phyloP scores from a whole-genome alignment of 2,888 invertebrate genomes.

The Coelogynopora nodosa region DNA sequence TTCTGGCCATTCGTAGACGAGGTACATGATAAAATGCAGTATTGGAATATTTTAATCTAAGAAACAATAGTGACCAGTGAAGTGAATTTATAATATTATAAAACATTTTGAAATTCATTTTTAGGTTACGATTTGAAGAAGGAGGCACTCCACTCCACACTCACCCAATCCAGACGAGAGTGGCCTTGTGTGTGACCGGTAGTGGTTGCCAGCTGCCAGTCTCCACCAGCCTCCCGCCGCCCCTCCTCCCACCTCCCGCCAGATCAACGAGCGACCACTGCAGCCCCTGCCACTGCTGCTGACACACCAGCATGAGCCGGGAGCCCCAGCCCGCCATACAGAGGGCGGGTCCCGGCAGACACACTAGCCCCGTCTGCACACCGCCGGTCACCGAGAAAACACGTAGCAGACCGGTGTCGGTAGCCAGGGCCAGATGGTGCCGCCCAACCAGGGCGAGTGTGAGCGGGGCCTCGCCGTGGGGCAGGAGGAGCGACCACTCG shows the following conservation, averaged over 20 bases:
- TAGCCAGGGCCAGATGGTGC: conserved; percentile 51
- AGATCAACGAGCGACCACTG: conserved; percentile 55
- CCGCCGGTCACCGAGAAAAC: background rate
- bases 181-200: conserved; percentile 58
- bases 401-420: background rate
- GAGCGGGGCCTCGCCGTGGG: background rate
- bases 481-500: background rate
- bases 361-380: conserved; percentile 74
- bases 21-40: too few species aligned
- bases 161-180: conserved; percentile 62
- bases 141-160: too few species aligned
- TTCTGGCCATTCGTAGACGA: too few species aligned
- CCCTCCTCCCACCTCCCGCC: conserved; percentile 41
- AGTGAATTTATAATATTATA: too few species aligned
- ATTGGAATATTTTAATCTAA: too few species aligned
- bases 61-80: too few species aligned
- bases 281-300: conserved; percentile 63
- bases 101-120: too few species aligned
- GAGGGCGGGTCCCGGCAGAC: conserved; percentile 72
- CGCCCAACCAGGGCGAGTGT: background rate
- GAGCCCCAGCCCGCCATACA: conserved; percentile 68
- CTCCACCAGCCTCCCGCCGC: conserved; percentile 49
- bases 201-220: conserved; percentile 52
- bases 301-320: conserved; percentile 69
- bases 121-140: too few species aligned